Evolutionary conservation across 2,113 vertebrate genomes (phyloP).

Genomic region (Capricornis sumatraensis): DNA sequence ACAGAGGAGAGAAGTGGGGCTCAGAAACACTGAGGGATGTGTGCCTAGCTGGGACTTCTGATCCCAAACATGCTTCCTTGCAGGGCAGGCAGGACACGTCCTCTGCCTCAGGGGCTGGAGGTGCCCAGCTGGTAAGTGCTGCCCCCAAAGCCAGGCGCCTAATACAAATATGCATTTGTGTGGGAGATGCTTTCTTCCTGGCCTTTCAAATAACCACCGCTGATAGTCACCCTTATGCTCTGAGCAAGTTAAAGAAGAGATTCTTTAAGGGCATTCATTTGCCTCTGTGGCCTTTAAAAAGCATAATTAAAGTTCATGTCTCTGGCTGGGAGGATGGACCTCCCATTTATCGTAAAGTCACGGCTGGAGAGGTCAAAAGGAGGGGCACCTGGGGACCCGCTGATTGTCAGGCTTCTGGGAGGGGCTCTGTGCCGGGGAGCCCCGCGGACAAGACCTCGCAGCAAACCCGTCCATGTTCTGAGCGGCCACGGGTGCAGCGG

Average conservation of each 20-base stretch:
- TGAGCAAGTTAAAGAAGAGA: background rate
- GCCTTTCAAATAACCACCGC: no score
- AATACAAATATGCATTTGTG: fast-evolving
- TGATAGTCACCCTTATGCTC: background rate
- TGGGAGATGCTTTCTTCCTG: background rate
- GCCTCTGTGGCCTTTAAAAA: constrained; percentile 14
- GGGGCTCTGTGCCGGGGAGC: background rate
- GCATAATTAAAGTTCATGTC: background rate
- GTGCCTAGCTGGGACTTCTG: background rate
- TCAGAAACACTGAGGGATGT: fast-evolving
- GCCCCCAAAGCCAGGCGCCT: fast-evolving
- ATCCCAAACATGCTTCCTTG: background rate
- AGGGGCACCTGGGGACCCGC: background rate
- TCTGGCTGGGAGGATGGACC: background rate
- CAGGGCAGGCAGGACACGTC: background rate
- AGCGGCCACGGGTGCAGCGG: fast-evolving
- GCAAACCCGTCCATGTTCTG: background rate
- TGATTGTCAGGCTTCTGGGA: background rate
- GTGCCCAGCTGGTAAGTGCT: fast-evolving
- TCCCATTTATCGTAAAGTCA: background rate
- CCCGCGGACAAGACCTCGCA: fast-evolving
- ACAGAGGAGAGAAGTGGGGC: background rate
- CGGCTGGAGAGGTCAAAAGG: fast-evolving
- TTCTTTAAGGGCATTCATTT: background rate
- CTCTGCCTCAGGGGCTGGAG: background rate